phyloP scores from a whole-genome alignment of 2,797 vertebrate genomes.

The Falco naumanni region DNA sequence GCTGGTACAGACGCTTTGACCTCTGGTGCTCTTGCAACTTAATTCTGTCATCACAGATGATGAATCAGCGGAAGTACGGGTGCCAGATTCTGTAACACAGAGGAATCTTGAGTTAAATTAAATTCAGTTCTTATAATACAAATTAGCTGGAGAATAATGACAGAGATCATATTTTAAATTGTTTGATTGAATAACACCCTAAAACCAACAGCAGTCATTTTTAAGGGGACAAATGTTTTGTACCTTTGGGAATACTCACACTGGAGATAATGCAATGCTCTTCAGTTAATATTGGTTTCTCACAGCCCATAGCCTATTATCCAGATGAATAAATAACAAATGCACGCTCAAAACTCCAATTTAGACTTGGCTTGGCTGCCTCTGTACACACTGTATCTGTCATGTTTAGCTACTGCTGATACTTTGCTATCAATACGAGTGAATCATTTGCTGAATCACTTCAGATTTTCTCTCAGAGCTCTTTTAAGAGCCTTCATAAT shows the following conservation, averaged over 20 bases:
- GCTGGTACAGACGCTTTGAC: neutral
- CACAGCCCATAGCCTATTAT: neutral
- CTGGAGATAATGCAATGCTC: neutral
- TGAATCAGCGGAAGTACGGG: neutral
- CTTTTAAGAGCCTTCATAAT: conserved; percentile 29
- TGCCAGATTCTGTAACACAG: neutral
- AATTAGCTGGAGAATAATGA: neutral
- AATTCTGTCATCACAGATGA: neutral
- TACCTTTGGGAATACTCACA: neutral
- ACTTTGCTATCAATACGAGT: conserved; percentile 60
- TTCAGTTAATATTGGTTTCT: conserved; percentile 8
- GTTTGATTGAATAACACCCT: neutral
- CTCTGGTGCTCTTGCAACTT: neutral
- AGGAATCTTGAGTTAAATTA: neutral
- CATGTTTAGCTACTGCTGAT: conserved; percentile 43
- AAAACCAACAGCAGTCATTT: neutral
- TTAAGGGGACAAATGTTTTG: neutral
- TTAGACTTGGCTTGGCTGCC: conserved; percentile 20
- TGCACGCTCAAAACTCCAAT: neutral
- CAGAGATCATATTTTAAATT: neutral
- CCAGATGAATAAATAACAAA: conserved; percentile 51
- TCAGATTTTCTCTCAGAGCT: conserved; percentile 39
- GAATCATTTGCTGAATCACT: conserved; percentile 68
- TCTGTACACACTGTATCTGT: conserved; percentile 30
- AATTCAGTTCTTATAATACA: neutral